phyloP scores from a whole-genome alignment of 2,797 vertebrate species.

The Danio jaintianensis region DNA sequence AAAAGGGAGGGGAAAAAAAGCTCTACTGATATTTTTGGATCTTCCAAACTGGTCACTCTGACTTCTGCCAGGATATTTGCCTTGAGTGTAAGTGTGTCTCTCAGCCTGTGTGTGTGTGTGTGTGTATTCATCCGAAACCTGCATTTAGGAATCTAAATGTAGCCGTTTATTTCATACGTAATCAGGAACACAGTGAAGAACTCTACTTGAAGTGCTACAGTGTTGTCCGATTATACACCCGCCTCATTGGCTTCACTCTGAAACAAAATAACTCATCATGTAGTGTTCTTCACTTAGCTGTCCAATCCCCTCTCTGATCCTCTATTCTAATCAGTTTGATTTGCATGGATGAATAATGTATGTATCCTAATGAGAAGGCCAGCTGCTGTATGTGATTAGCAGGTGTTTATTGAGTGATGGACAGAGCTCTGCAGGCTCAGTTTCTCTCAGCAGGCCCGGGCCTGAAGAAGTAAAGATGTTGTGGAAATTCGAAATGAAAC shows the following conservation, averaged over 20 bases:
- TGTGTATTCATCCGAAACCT: conserved; percentile 4
- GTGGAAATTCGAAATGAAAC: conserved; percentile 28
- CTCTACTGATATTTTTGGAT: conserved; percentile 51
- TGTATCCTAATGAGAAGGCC: conserved; percentile 47
- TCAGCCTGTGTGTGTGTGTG: neutral
- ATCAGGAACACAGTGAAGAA: conserved; percentile 31
- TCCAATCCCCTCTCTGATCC: conserved; percentile 40
- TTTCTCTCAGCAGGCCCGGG: conserved; percentile 21
- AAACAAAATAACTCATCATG: conserved; percentile 36
- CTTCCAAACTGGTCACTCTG: conserved; percentile 20
- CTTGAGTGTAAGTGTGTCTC: conserved; percentile 25
- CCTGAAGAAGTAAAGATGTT: conserved; percentile 40
- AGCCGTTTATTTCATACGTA: conserved; percentile 26
- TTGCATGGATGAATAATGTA: conserved; percentile 56
- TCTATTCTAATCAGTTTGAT: conserved; percentile 41
- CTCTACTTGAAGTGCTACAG: conserved; percentile 20
- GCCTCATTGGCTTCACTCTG: conserved; percentile 20
- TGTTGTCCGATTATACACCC: conserved; percentile 42
- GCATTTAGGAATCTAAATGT: conserved; percentile 5
- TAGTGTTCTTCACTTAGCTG: conserved; percentile 24
- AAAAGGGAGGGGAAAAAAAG: neutral
- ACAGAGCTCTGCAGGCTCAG: conserved; percentile 10
- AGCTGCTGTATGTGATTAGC: conserved; percentile 50
- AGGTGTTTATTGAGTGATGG: conserved; percentile 52
- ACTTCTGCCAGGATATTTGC: conserved; percentile 26